A percentile compares a stretch with the other conserved stretches of the same genome.
Evolutionary conservation across 2,113 vertebrate genomes (phyloP).

Genomic region (Poeciliopsis turrubarensis): DNA sequence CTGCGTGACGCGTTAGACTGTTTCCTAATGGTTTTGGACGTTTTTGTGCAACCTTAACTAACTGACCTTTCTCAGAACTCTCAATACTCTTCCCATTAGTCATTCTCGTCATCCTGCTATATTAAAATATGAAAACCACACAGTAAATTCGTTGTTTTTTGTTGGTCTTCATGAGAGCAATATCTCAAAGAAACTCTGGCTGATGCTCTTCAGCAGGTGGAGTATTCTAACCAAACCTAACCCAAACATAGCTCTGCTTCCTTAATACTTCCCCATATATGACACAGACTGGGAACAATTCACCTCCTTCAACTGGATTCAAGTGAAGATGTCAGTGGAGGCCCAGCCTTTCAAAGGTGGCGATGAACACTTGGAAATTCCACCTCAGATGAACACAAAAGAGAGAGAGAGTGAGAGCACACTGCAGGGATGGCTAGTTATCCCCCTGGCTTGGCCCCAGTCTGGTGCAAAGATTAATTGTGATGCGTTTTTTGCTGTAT

Average conservation of each 20-base stretch:
- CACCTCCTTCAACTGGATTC: conserved; percentile 24
- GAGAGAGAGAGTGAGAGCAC: conserved; percentile 51
- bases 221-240: conserved; percentile 57
- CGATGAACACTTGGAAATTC: conserved; percentile 62
- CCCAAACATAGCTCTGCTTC: conserved; percentile 36
- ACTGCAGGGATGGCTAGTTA: conserved; percentile 71
- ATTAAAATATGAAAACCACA: no score
- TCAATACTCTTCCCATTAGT: background rate
- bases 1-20: background rate
- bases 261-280: background rate
- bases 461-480: conserved; percentile 75
- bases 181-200: conserved; percentile 36
- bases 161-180: conserved; percentile 51
- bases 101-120: background rate
- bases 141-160: background rate
- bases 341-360: conserved; percentile 54
- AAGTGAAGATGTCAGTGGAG: conserved; percentile 59
- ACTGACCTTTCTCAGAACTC: background rate
- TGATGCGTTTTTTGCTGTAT: conserved; percentile 64
- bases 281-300: conserved; percentile 38
- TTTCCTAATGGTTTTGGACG: background rate
- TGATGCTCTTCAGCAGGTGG: conserved; percentile 48
- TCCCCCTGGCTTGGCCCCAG: conserved; percentile 62
- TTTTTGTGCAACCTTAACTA: conserved; percentile 11
- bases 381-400: conserved; percentile 60